Evolutionary conservation across 2,113 vertebrate genomes (phyloP).

Genomic region (Neotragus pygmaeus): DNA sequence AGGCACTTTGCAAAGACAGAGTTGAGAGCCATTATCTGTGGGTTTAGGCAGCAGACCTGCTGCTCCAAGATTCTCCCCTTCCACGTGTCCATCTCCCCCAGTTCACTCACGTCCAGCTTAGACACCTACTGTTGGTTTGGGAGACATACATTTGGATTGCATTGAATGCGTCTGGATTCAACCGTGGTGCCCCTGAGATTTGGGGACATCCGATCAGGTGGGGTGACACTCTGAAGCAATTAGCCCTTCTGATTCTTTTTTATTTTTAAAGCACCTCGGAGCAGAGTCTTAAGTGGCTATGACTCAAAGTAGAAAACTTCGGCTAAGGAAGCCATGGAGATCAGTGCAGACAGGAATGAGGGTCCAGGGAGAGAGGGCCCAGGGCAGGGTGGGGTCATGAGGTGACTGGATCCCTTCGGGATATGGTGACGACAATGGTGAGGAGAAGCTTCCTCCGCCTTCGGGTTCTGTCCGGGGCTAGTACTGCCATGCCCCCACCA

Average conservation of each 20-base stretch:
- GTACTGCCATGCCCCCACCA: accelerated
- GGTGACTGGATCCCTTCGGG: not conserved
- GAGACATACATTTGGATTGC: not conserved
- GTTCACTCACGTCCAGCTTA: not conserved
- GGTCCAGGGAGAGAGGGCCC: not conserved
- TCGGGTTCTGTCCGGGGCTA: not conserved
- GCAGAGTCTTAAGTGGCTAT: not conserved
- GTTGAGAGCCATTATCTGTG: not conserved
- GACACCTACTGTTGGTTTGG: not conserved
- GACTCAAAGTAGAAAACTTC: not conserved
- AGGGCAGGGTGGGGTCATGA: not conserved
- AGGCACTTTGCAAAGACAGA: not conserved
- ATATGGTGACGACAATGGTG: not conserved
- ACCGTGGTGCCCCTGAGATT: not conserved
- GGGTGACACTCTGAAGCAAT: not conserved
- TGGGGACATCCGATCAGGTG: not conserved
- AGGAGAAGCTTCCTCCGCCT: not conserved
- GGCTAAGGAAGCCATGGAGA: not conserved
- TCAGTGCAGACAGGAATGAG: not conserved
- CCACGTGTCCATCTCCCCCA: not conserved
- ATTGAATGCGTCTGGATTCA: not conserved
- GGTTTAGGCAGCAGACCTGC: no score
- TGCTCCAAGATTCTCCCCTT: not conserved
- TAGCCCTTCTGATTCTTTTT: not conserved
- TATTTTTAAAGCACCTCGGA: not conserved